phyloP scores from a whole-genome alignment of 2,888 invertebrate species.

The Masnerella sp. region DNA sequence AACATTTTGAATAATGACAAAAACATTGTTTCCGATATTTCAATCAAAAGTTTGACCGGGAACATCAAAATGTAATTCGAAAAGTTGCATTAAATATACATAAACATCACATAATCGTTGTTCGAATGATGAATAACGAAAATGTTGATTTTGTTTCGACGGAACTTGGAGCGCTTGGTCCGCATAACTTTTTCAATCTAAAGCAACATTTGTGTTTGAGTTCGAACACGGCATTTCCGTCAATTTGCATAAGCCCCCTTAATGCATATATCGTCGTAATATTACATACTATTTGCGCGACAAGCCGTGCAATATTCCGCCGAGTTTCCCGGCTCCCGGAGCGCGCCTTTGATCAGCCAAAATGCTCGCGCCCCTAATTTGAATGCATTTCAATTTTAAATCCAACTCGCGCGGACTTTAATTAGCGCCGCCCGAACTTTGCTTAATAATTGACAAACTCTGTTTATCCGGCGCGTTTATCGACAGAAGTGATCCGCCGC shows the following conservation, averaged over 20 bases:
- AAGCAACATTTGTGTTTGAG: constrained; percentile 32
- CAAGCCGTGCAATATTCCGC: constrained; percentile 26
- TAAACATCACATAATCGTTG: too few species aligned
- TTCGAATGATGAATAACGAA: too few species aligned
- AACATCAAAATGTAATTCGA: too few species aligned
- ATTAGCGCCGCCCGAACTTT: constrained; percentile 21
- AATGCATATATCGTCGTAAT: constrained; percentile 23
- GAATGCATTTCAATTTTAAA: constrained; percentile 40
- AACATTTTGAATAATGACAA: too few species aligned
- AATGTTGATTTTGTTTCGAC: not conserved
- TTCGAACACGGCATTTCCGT: constrained; percentile 32
- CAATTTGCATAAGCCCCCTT: constrained; percentile 35
- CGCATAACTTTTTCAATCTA: constrained; percentile 39
- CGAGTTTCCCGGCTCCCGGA: constrained; percentile 16
- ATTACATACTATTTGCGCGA: constrained; percentile 37
- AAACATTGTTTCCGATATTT: not conserved
- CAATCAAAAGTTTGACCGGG: not conserved
- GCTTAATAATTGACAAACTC: too few species aligned
- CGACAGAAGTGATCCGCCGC: too few species aligned
- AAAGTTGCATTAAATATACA: too few species aligned
- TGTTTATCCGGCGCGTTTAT: too few species aligned
- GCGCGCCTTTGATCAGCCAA: constrained; percentile 27
- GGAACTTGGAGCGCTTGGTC: constrained; percentile 10
- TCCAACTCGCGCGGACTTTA: constrained; percentile 27
- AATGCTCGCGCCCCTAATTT: constrained; percentile 26